Evolutionary conservation across 2,888 invertebrate species (phyloP).

Genomic region (Metopia argyrocephala): DNA sequence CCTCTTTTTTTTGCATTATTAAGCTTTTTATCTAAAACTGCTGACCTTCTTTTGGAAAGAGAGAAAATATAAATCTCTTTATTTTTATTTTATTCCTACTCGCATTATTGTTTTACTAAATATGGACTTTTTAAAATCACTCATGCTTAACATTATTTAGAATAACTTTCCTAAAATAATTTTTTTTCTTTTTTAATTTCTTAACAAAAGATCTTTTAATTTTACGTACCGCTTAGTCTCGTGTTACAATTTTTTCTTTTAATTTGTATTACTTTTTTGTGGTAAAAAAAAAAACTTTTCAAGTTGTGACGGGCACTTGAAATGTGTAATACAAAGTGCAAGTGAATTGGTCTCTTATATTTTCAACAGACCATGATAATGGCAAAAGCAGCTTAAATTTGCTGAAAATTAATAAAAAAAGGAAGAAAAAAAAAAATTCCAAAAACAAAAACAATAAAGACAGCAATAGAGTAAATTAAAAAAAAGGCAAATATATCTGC

Average conservation of each 20-base stretch:
- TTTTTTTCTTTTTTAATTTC: background rate
- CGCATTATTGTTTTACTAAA: too few species aligned
- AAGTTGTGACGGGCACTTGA: constrained; percentile 25
- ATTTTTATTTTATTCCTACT: too few species aligned
- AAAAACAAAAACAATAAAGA: background rate
- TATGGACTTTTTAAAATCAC: too few species aligned
- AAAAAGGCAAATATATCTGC: background rate
- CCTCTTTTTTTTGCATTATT: too few species aligned
- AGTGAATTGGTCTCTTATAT: constrained; percentile 51
- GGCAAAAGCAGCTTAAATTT: background rate
- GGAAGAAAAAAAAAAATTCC: background rate
- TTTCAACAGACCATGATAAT: constrained; percentile 48
- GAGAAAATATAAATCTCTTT: too few species aligned
- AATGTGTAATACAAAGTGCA: constrained; percentile 43
- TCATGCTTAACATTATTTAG: background rate
- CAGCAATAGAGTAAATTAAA: background rate
- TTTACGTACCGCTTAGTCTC: constrained; percentile 22
- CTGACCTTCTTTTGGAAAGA: too few species aligned
- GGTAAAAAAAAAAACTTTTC: constrained; percentile 20
- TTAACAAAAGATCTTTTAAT: background rate
- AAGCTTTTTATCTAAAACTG: too few species aligned
- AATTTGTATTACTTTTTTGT: background rate
- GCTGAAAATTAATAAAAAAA: background rate
- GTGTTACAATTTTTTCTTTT: constrained; percentile 10
- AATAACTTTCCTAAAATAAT: background rate